Evolutionary conservation across 2,888 invertebrate species (phyloP), one percentile per base, ranked within the genome.

Genomic region (Phanerotoma sp.): DNA sequence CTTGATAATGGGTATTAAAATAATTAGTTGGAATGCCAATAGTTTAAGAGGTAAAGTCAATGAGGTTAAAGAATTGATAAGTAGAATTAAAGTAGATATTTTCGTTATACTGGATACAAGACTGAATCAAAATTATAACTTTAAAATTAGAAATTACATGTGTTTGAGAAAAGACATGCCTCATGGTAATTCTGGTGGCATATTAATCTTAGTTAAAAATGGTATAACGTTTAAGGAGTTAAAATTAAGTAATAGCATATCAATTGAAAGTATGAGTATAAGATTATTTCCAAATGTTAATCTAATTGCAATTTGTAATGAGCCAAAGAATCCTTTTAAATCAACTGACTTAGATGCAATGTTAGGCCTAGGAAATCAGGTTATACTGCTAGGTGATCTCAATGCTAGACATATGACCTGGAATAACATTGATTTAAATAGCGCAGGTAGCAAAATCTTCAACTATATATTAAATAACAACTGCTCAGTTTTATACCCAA

Each of bases 1-100:
- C 54, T 58, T 22, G 57, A 62, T 32, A 35, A 30, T n/a, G 42
- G 32, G 62, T 59, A 58, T 60, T 13, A 63, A 22, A 20, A 56
- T 65, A 20, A 58, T 58, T 16, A 62, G 61, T 44, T 65, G 63
- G 64, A 64, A 66, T 40, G 64, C 65, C 37, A 62, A 63, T 53
- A 60, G 63, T 9, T n/a, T 64, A 0, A 53, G 47, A 47, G 46
- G 54, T 7, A 62, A 57, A 54, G 6, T 57, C 16, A 40, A 28
- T 4, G 62, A 63, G 55, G 15, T 61, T 20, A 55, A 51, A 22
- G 35, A 56, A 21, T 62, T 59, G n/a, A 10, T 64, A 16, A 40
- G 51, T 35, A 57, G 54, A 47, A 32, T 45, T n/a, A 60, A 58
- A 15, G 44, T 61, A 32, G 60, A 63, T 38, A 62, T 63, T 21